Evolutionary conservation across 1,140 invertebrate species (phyloP), one percentile per base, ranked within the genome.

Genomic region (Magallana ariakensis): DNA sequence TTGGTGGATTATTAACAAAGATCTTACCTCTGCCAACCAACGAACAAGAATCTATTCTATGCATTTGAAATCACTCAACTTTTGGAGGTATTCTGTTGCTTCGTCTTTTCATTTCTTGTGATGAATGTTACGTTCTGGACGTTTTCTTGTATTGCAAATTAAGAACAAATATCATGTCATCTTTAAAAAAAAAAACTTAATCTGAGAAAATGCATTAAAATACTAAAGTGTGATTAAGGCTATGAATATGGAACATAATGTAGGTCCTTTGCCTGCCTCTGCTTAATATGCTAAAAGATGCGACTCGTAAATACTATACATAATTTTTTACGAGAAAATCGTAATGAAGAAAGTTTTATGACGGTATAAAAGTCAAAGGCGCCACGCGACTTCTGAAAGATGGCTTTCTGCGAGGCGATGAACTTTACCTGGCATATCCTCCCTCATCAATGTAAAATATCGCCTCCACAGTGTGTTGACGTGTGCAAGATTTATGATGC

Each of bases 401-500:
- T 75, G 66, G 66, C 9, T 75, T 75, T 75, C 33, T 75, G 13
- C 22, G 66, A 26, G 11, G 9, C 6, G 15, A 10, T 75, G 66
- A 75, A 75, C 66, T 75, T 75, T 75, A 75, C 22, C 22, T 75
- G 66, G 26, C 66, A 75, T 75, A 75, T 75, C 22, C 66, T 22
- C 15, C 66, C 15, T 26, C 9, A 13, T 19, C 66, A 26, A 19
- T 26, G 9, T 75, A 75, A 13, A 75, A 75, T 26, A 22, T 19
- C 66, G 66, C 66, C 26, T 75, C 66, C 13, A 62, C 16, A 16
- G 22, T 26, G 22, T 75, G 9, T 33, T 75, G 66, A 75, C 66
- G 66, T 75, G 33, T 75, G 66, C 66, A 75, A 75, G 66, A 26
- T 75, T 75, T 75, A 75, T 75, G 66, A 26, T 75, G 66, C 66